A percentile compares a stretch with the other conserved stretches of the same genome.
Conservation (phyloP, 2,797 vertebrate species). For the Eleutherodactylus coqui region DNA sequence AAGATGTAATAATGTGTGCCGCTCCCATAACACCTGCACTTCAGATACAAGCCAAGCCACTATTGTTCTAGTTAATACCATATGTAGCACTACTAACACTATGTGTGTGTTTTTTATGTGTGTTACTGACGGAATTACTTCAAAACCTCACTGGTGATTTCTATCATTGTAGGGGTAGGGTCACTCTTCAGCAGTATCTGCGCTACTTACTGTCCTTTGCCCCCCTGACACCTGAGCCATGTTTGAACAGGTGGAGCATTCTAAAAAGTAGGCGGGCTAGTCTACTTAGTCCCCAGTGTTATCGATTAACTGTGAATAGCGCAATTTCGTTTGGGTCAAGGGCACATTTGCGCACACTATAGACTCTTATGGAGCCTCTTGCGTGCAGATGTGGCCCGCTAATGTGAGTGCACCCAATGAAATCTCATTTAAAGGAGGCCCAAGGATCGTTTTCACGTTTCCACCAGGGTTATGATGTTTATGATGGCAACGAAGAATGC, state of each 20-base stretch:
- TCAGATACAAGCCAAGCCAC: neutral
- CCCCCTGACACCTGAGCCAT: too few species aligned
- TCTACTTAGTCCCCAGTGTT: too few species aligned
- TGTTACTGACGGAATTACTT: neutral
- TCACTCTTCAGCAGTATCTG: neutral
- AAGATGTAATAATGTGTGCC: constrained; percentile 67
- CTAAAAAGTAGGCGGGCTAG: too few species aligned
- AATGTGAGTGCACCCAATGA: neutral
- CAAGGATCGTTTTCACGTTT: neutral
- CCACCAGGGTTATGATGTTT: neutral
- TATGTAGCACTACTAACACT: constrained; percentile 56
- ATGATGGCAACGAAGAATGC: neutral
- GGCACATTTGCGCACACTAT: too few species aligned
- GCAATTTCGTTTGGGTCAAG: too few species aligned
- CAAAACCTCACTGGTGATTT: neutral
- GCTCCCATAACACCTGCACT: constrained; percentile 51
- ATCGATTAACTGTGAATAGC: too few species aligned
- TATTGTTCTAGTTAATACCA: neutral
- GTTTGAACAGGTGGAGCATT: too few species aligned
- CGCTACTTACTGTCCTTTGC: too few species aligned
- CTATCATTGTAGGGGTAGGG: neutral
- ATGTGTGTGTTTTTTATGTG: constrained; percentile 11
- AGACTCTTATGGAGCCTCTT: too few species aligned
- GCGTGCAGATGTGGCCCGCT: too few species aligned
- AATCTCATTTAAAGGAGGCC: too few species aligned